Evolutionary conservation across 2,113 vertebrate species (phyloP).

Genomic region (Apus apus): DNA sequence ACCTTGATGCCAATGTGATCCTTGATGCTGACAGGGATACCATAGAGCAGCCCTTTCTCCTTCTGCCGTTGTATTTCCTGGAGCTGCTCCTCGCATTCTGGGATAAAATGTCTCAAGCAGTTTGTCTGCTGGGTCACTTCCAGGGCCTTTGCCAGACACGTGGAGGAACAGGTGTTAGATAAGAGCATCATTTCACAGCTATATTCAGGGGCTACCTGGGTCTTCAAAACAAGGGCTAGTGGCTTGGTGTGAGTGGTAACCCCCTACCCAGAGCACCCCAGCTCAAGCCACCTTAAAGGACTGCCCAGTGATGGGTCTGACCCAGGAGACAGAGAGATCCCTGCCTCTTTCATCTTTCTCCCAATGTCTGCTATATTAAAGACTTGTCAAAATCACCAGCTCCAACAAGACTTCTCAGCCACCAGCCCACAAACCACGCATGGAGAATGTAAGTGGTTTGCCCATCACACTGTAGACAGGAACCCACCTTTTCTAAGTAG

Average conservation of each 20-base stretch:
- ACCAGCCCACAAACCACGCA: neutral
- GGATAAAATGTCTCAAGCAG: slow-evolving; percentile 79
- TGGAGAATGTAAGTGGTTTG: neutral
- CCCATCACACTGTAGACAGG: no score
- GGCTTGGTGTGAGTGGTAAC: neutral
- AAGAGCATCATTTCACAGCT: neutral
- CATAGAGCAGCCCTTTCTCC: slow-evolving; percentile 80
- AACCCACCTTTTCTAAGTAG: slow-evolving; percentile 83
- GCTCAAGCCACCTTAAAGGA: neutral
- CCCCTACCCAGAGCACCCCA: neutral
- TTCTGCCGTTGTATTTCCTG: slow-evolving; percentile 44
- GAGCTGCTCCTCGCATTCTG: slow-evolving; percentile 81
- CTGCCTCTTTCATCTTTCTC: neutral
- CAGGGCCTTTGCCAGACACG: slow-evolving; percentile 68
- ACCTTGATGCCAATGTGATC: slow-evolving; percentile 82
- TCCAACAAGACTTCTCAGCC: neutral
- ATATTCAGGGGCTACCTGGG: neutral
- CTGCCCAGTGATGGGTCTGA: neutral
- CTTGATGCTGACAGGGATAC: slow-evolving; percentile 86
- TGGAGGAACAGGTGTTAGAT: neutral
- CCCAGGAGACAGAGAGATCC: neutral
- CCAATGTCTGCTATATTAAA: neutral
- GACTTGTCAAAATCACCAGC: neutral
- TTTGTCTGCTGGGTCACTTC: slow-evolving; percentile 78
- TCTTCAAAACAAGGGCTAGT: neutral